phyloP scores from a whole-genome alignment of 1,140 invertebrate genomes.

The Aleiodes sp. region DNA sequence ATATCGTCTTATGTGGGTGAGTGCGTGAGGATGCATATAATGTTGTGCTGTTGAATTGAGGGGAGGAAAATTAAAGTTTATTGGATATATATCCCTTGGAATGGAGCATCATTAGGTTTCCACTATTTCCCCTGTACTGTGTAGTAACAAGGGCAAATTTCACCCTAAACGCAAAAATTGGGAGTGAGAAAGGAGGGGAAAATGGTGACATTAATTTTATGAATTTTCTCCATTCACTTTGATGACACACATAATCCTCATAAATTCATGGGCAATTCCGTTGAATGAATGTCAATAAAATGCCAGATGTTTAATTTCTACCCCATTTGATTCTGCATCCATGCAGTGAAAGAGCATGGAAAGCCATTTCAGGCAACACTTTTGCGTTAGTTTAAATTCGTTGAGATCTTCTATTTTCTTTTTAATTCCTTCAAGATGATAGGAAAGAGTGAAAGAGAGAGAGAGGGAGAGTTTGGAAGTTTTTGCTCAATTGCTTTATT shows the following conservation, averaged over 20 bases:
- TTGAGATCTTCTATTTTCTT: too few relatives aligned
- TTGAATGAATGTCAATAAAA: not conserved
- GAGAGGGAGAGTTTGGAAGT: too few relatives aligned
- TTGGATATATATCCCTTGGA: conserved; percentile 22
- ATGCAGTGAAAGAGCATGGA: not conserved
- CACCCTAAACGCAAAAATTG: too few relatives aligned
- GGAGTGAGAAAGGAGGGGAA: too few relatives aligned
- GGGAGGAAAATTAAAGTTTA: not conserved
- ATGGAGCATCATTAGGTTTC: conserved; percentile 7
- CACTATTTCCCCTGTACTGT: too few relatives aligned
- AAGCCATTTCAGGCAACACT: not conserved
- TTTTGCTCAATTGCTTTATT: too few relatives aligned
- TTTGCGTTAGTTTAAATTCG: not conserved
- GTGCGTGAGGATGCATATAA: conserved; percentile 1
- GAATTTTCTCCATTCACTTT: not conserved
- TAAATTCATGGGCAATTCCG: not conserved
- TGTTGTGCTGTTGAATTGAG: not conserved
- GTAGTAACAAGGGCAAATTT: not conserved
- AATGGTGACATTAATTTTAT: not conserved
- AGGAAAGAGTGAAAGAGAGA: too few relatives aligned
- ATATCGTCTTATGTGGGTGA: not conserved
- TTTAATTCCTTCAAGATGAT: too few relatives aligned
- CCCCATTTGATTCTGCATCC: not conserved
- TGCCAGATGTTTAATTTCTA: conserved; percentile 2
- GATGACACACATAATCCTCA: not conserved